Percentiles rank a stretch among this genome's conserved stretches.
Evolutionary conservation across 2,888 invertebrate species (phyloP).

Genomic region (Drosophila bunnanda): DNA sequence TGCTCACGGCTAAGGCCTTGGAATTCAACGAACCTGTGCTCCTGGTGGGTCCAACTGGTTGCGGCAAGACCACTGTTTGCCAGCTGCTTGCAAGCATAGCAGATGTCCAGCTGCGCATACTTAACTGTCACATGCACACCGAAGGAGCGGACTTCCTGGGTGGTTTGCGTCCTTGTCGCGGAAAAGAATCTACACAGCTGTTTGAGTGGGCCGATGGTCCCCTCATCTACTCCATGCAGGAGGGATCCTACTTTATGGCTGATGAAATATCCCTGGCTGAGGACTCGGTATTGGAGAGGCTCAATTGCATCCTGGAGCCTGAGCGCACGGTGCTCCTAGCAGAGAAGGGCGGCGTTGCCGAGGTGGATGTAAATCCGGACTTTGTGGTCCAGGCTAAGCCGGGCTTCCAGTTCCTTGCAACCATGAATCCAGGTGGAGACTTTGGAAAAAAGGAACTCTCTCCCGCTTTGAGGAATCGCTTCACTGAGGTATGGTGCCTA

Average conservation of each 20-base stretch:
- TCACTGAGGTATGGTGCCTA: conserved; percentile 99
- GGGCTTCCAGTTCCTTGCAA: conserved; percentile 96
- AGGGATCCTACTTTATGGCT: conserved; percentile 95
- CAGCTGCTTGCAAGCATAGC: conserved; percentile 92
- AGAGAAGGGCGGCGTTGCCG: conserved; percentile 91
- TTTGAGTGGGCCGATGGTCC: conserved; percentile 99
- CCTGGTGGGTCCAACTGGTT: conserved; percentile 98
- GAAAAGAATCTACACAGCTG: conserved; percentile 83
- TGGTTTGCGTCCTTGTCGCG: conserved; percentile 93
- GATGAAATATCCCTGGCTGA: conserved; percentile 99
- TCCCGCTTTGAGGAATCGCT: conserved; percentile 97
- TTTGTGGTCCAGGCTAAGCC: conserved; percentile 88
- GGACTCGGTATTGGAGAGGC: conserved; percentile 97
- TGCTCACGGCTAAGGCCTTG: conserved; percentile 92
- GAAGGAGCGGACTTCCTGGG: conserved; percentile 99
- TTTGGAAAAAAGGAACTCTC: conserved; percentile 99
- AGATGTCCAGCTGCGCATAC: conserved; percentile 89
- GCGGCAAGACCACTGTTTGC: conserved; percentile 98
- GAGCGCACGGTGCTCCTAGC: conserved; percentile 95
- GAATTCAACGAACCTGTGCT: conserved; percentile 97
- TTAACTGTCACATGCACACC: conserved; percentile 99
- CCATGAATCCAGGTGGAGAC: conserved; percentile 99
- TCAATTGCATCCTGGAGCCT: conserved; percentile 97
- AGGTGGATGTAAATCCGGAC: conserved; percentile 84
- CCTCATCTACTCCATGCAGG: conserved; percentile 94